Base-by-base conservation (phyloP, 2,888 invertebrate species). In the Limnephilus rhombicus region DNA sequence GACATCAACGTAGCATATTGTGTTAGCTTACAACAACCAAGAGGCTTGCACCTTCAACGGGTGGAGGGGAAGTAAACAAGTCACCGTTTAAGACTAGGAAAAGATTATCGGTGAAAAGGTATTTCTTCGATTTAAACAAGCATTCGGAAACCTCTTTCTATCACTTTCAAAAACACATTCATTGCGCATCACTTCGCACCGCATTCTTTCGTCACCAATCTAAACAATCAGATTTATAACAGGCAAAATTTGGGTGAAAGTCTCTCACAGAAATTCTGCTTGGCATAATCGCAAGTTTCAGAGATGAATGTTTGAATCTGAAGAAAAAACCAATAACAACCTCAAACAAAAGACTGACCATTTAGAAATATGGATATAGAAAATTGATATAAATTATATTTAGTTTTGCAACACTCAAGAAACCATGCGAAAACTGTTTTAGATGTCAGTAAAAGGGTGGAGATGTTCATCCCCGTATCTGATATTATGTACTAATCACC, bases 1-100 rank as follows among this genome's bases (percentile, higher is more conserved):
- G 68, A 31, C 45, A 45, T 45, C 45, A 45, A 45, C 88, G 68
- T 68, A 80, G 80, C 88, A 80, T 29, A 41, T 68, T 34, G 88
- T 88, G 88, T 88, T 88, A 88, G 88, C 88, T 37, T 68, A 88
- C 88, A 88, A 68, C 86, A 86, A n/a, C 49, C 45, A 86, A 86
- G 83, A 49, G 86, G n/a, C 86, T n/a, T 9, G 31, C 80, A 53
- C 88, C 31, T 34, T 37, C 12, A 41, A 34, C 34, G 2, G 18
- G 24, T 80, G 80, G 80, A 88, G 31, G 31, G 80, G n/a, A 80
- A 29, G 53, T 80, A 91, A 82, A 34, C 88, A 37, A n/a, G 24
- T 45, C 24, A 31, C 86, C 45, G 11, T 24, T 83, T 83, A 3
- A 15, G 37, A 37, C 9, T 37, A 37, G 9, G 24, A 37, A 83